Percentiles rank a stretch among this genome's conserved stretches.
These are phyloP conservation scores for Bothrops jararaca DNA, from an alignment of 2,113 vertebrate genomes.

Conservation along the genomic window DNA sequence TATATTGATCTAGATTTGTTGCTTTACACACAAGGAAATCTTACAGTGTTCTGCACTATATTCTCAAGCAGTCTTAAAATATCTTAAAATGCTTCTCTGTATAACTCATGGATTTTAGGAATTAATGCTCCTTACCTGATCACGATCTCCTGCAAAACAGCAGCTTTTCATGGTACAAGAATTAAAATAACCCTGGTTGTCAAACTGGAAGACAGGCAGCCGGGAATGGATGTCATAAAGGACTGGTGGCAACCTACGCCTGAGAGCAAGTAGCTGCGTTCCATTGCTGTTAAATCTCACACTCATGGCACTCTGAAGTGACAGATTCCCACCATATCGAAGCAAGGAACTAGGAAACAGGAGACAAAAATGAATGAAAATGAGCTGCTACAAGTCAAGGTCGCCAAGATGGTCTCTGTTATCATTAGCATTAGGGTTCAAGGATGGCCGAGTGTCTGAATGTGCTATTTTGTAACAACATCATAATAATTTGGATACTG, in stretches of 20 bases:
- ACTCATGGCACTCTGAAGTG: slow-evolving; percentile 97
- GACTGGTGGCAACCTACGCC: slow-evolving; percentile 91
- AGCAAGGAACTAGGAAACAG: slow-evolving; percentile 81
- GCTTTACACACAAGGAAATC: background rate
- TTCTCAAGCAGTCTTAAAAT: background rate
- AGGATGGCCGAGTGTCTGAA: background rate
- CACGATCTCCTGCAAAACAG: slow-evolving; percentile 95
- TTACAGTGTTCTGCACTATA: background rate
- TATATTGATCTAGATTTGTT: background rate
- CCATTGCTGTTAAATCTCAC: slow-evolving; percentile 97
- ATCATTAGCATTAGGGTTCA: background rate
- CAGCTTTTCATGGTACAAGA: slow-evolving; percentile 99
- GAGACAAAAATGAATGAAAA: slow-evolving; percentile 14
- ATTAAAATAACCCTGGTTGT: slow-evolving; percentile 99
- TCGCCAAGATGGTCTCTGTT: background rate
- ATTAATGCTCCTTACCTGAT: slow-evolving; percentile 78
- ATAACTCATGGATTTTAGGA: background rate
- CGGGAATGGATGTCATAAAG: slow-evolving; percentile 97
- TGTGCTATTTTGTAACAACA: background rate
- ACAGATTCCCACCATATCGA: slow-evolving; percentile 93
- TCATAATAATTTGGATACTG: background rate
- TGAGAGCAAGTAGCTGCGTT: slow-evolving; percentile 90
- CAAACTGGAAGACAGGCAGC: slow-evolving; percentile 96
- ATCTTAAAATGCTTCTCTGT: background rate
- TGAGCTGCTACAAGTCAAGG: background rate